Base-by-base conservation (phyloP, 2,797 vertebrate species). In the Petrocephalus sullivani region DNA sequence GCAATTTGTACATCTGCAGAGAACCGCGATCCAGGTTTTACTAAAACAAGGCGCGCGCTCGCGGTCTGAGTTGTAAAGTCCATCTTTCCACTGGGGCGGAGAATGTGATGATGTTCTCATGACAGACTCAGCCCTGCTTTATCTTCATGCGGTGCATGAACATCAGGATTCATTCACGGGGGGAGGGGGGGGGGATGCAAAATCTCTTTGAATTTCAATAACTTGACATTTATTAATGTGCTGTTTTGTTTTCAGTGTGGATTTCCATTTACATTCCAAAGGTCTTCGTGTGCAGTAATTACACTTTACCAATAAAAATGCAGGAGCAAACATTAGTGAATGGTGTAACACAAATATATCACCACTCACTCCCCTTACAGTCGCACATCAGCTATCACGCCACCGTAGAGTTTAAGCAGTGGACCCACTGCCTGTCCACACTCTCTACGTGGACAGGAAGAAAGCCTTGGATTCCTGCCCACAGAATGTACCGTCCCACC, bases 201-300 rank as follows among this genome's bases (percentile, higher is more conserved):
- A 78, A 46, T 89, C 88, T 53, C 56, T 90, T 85, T 91, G 90
- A 91, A 91, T 90, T 90, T 89, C 88, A 90, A 89, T 89, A 90
- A 89, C 89, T 89, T 92, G 90, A 90, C 90, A 12, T 58, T 90
- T 90, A 90, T 91, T 92, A 78, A 19, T 41, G 90, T 75, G 90
- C 92, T 89, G 91, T 91, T 91, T 85, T 37, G 71, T 78, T 78
- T 41, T 78, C 71, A 46, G 37, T 78, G 71, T 78, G 71, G 71
- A 78, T 46, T 41, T 78, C 37, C 71, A 46, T 78, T 41, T 78
- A 41, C 41, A 78, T n/a, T 78, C 71, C 71, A 78, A 78, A 78
- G 71, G 71, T 78, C 71, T 46, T 78, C 19, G 71, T 41, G 16
- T 78, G 71, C 71, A 46, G 71, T 78, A 78, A 46, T 78, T 78